Percentiles rank a stretch among this genome's conserved stretches.
phyloP scores from a whole-genome alignment of 1,140 invertebrate genomes.

The Bilobella aurantiaca region DNA sequence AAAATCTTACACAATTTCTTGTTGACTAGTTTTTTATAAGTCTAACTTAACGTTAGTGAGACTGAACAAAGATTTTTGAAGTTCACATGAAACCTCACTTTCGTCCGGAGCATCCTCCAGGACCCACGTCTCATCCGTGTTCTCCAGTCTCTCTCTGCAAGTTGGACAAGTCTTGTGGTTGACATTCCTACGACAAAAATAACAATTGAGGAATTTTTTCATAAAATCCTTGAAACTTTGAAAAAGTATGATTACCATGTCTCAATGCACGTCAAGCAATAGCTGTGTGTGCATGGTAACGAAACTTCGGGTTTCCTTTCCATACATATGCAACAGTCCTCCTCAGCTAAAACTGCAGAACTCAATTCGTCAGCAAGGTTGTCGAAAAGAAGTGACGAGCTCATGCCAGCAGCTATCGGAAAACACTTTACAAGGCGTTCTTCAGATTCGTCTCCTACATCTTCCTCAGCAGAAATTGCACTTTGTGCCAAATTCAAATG shows the following conservation, averaged over 20 bases:
- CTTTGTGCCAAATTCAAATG: no score
- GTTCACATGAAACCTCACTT: conserved; percentile 51
- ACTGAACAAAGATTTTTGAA: conserved; percentile 44
- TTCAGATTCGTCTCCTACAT: conserved; percentile 1
- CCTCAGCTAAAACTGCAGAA: conserved; percentile 28
- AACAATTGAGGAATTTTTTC: conserved; percentile 16
- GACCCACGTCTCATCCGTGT: conserved; percentile 56
- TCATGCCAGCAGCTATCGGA: conserved; percentile 19
- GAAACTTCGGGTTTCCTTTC: conserved; percentile 54
- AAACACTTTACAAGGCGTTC: background rate
- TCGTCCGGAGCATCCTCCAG: conserved; percentile 50
- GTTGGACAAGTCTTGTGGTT: conserved; percentile 57
- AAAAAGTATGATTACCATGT: conserved; percentile 47
- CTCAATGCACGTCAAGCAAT: conserved; percentile 57
- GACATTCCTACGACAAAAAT: conserved; percentile 48
- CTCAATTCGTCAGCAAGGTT: conserved; percentile 28
- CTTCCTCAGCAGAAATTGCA: no score
- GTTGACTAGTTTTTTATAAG: no score
- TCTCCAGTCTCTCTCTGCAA: conserved; percentile 51
- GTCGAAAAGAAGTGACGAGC: conserved; percentile 39
- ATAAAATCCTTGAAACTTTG: conserved; percentile 13
- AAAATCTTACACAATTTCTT: no score
- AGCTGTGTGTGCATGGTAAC: conserved; percentile 55
- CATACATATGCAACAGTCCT: conserved; percentile 60
- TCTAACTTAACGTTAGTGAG: no score